Evolutionary conservation across 2,888 invertebrate genomes (phyloP), one percentile per base, ranked within the genome.

Genomic region (Leptinotarsa juncta): DNA sequence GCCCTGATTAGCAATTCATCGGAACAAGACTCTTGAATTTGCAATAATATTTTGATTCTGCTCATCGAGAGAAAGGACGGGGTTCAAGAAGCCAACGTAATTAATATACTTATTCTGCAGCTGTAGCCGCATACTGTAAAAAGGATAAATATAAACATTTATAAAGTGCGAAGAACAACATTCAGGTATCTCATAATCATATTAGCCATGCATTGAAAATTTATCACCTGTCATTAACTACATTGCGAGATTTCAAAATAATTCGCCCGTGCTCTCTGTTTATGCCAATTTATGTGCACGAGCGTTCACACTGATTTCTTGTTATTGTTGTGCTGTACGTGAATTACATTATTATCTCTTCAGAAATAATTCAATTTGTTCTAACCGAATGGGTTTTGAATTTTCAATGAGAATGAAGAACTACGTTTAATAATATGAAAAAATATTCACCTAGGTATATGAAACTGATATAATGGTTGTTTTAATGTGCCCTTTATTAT

Each of bases 91-190:
- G 73, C 70, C 62, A 68, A 50, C 65, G 73, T 77, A 78, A 78
- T 77, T 77, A 79, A 79, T 77, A 77, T 76, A 76, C 75, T 73
- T 76, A 77, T 75, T 67, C 73, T 67, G 71, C 74, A 76, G 79
- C 75, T 75, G 77, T 71, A 57, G 20, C 69, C 42, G 49, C 69
- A 69, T 57, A 57, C 57, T 20, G 79, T 73, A 72, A 73, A 81
- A 78, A 77, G 78, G 78, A 78, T 77, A 73, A 79, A 74, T 76
- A 75, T 76, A 78, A 78, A 76, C 79, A 78, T 79, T 78, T 76
- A 79, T 80, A 79, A 80, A 81, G 81, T 80, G 81, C 78, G 80
- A 81, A 81, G 80, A 80, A 80, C 81, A 81, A 80, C 80, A 80
- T 81, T 79, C 80, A 77, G 75, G 78, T 76, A 79, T 78, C 81